Conservation (phyloP, 2,797 vertebrate genomes). For the Crypturellus tataupa region DNA sequence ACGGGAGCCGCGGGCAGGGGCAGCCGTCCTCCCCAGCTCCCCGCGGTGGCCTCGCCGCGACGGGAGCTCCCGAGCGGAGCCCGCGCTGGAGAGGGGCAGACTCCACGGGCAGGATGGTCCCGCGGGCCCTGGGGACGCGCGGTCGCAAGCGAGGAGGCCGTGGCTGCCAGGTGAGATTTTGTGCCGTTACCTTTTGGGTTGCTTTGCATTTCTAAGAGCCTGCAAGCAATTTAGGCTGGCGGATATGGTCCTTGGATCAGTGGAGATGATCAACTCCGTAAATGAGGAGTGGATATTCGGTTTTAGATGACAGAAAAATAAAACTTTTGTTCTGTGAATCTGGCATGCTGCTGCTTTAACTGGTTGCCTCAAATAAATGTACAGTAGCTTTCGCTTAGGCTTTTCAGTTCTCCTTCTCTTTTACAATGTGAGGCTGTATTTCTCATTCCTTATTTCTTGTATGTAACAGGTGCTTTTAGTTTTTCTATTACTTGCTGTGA, state of each 20-base stretch:
- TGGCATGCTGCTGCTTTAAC: not conserved
- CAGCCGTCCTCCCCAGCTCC: too few species aligned
- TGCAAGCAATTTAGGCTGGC: not conserved
- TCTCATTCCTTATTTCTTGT: not conserved
- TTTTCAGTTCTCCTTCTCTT: not conserved
- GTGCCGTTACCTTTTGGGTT: not conserved
- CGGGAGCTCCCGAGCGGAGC: not conserved
- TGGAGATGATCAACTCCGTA: not conserved
- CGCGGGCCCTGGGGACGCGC: not conserved
- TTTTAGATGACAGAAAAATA: not conserved
- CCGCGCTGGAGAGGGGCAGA: not conserved
- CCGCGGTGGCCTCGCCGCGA: too few species aligned
- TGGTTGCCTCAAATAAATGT: not conserved
- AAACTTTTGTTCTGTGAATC: not conserved
- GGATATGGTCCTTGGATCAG: not conserved
- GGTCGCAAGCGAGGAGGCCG: not conserved
- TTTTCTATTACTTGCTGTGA: not conserved
- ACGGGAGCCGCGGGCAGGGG: not conserved
- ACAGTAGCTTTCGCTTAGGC: not conserved
- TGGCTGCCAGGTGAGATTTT: conserved; percentile 65
- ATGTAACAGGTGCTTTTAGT: not conserved
- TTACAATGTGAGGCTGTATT: not conserved
- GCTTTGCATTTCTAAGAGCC: not conserved
- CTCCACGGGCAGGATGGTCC: conserved; percentile 36
- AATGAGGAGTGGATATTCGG: not conserved